Evolutionary conservation across 2,888 invertebrate genomes (phyloP).

Genomic region (Netelia melanura): DNA sequence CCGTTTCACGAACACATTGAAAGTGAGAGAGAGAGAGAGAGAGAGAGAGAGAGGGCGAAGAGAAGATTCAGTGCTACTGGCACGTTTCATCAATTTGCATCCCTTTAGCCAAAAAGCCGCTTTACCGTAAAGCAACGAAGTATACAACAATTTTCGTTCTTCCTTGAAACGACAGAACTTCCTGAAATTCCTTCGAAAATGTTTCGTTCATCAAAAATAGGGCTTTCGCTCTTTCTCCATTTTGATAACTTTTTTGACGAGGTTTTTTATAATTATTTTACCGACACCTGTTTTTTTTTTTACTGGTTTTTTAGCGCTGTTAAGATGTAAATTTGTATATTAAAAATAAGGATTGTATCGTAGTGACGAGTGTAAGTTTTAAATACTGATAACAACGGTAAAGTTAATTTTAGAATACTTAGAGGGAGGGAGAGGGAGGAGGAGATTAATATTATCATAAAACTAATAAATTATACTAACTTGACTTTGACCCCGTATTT

Average conservation of each 20-base stretch:
- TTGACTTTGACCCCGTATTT: constrained; percentile 48
- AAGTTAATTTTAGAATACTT: background rate
- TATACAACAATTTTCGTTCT: constrained; percentile 43
- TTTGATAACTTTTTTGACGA: constrained; percentile 30
- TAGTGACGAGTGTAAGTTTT: no score
- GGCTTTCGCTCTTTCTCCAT: constrained; percentile 20
- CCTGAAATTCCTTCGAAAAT: background rate
- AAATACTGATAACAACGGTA: background rate
- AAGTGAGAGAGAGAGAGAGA: constrained; percentile 1
- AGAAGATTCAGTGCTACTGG: constrained; percentile 10
- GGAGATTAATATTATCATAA: background rate
- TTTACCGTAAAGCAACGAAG: constrained; percentile 27
- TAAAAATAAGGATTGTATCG: no score
- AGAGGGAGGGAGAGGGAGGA: background rate
- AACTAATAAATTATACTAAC: constrained; percentile 58
- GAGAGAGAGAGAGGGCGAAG: constrained; percentile 7
- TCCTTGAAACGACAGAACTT: constrained; percentile 18
- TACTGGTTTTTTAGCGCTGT: no score
- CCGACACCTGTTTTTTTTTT: background rate
- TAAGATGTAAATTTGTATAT: no score
- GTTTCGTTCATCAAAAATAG: constrained; percentile 11
- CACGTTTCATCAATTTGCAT: constrained; percentile 57
- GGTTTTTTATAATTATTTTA: background rate
- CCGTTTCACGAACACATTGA: constrained; percentile 39
- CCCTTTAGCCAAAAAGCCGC: constrained; percentile 57